Base-by-base conservation (phyloP, 2,113 vertebrate genomes). In the rabbit (Oryctolagus cuniculus) region DNA sequence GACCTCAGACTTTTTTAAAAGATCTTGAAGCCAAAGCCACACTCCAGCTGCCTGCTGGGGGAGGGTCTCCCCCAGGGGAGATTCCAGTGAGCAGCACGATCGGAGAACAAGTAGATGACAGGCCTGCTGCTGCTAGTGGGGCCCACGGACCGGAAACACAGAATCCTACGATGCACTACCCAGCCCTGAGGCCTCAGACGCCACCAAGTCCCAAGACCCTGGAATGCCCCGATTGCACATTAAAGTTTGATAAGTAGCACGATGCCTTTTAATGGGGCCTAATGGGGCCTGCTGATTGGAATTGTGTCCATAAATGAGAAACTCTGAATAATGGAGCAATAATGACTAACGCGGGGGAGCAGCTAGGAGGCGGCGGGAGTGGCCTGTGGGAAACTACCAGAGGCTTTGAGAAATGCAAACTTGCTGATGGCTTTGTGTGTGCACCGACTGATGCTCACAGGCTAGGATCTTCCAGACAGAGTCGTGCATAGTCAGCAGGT, bases 301-400 rank as follows among this genome's bases (percentile, higher is more conserved):
- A 92, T 77, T 92, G 61, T 38, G 89, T 85, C 38, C 44, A 17
- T 64, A 79, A 67, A 69, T 38, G 49, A 80, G 66, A 84, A 87
- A 10, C 21, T 27, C 82, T 49, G 44, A 88, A 79, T 87, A 49
- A 89, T 15, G 44, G 17, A 64, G n/a, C 58, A 63, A 74, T 81
- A 58, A 66, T 12, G 53, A 85, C 19, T 4, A 38, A 25, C 21
- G 27, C 4, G 13, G 22, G 3, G 12, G 19, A 10, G 25, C 5
- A 21, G 19, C 55, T 10, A 22, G 36, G 36, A 17, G 24, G 11
- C 12, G 44, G 1, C 9, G 11, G 77, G 10, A 0, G 10, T 25
- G 10, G 4, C 36, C 2, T 29, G 51, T 72, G 10, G 27, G 16
- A 51, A 75, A n/a, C 66, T 73, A 6, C 29, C 61, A 24, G 69